Evolutionary conservation across 1,140 invertebrate genomes (phyloP), one percentile per base, ranked within the genome.

Genomic region (Sitophilus oryzae): DNA sequence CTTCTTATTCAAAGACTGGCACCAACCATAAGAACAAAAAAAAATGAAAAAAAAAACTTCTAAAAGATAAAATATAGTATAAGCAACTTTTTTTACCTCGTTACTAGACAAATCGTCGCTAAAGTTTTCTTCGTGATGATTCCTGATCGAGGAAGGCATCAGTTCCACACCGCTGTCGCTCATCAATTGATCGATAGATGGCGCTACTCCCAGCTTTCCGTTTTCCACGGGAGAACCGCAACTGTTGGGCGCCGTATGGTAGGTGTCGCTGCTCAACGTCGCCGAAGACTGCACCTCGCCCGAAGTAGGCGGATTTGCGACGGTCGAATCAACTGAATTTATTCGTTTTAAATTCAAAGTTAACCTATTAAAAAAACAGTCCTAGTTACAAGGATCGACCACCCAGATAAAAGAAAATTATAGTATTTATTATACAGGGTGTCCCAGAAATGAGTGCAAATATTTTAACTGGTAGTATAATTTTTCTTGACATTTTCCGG

Each of bases 171-270:
- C 76, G 54, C 75, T 77, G 58, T 77, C 76, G 38, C 73, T 73
- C 76, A 77, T 77, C 3, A 73, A 51, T 37, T 64, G 59, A 22
- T 68, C 65, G 1, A 62, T 21, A 18, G 19, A 36, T 3, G 30
- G 25, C n/a, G 30, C 23, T 14, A 40, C 40, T 4, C 38, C 5
- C 6, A 40, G 5, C 4, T 48, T 45, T 6, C 56, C 58, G 30
- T 52, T 37, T 37, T 49, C 45, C 41, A 38, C 42, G 18, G 59
- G 56, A 40, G 74, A 76, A 59, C 46, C 46, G n/a, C 75, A 74
- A 50, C 72, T 73, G 11, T 78, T 80, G 14, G 76, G 70, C 0
- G 85, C 85, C n/a, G 85, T 87, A 67, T 87, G 85, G 66, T 85
- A 88, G 0, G 84, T 86, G 59, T 86, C 84, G 22, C 77, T 77